A percentile compares a stretch with the other conserved stretches of the same genome.
Conservation (phyloP, 2,113 vertebrate genomes). For the Nycticryphes semicollaris region DNA sequence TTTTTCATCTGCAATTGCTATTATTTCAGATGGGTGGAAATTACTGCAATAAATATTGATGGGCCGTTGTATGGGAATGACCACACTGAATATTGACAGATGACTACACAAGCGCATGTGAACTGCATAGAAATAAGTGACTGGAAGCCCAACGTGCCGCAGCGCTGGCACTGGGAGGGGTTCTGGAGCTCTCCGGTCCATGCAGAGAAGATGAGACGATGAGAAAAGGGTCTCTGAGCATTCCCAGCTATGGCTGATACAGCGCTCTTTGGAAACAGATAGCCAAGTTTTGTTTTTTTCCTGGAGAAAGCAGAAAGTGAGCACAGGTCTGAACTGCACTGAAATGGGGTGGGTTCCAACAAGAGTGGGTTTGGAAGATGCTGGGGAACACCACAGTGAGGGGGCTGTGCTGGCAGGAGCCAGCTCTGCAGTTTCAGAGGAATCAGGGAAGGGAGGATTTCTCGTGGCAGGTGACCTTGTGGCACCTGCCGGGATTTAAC, state of each 20-base stretch:
- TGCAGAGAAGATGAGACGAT: background rate
- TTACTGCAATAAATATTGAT: constrained; percentile 33
- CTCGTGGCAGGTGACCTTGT: background rate
- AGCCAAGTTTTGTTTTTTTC: background rate
- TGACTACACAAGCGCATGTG: background rate
- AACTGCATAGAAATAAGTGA: background rate
- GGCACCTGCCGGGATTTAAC: background rate
- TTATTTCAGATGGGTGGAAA: constrained; percentile 8
- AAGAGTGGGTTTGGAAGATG: background rate
- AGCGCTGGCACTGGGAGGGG: rapidly evolving
- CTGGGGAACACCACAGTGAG: rapidly evolving
- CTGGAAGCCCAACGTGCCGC: rapidly evolving
- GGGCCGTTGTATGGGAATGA: background rate
- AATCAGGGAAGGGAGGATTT: background rate
- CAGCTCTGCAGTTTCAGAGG: background rate
- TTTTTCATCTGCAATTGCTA: background rate
- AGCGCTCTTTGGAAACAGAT: background rate
- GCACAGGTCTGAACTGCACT: background rate
- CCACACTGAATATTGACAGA: background rate
- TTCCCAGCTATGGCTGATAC: background rate
- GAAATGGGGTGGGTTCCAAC: background rate
- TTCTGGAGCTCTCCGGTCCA: background rate
- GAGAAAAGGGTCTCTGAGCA: background rate
- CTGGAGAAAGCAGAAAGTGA: background rate
- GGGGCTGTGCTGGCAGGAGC: background rate